These are phyloP conservation scores for Oreonectes daqikongensis DNA, from an alignment of 2,797 vertebrate genomes.

Conservation along the genomic window DNA sequence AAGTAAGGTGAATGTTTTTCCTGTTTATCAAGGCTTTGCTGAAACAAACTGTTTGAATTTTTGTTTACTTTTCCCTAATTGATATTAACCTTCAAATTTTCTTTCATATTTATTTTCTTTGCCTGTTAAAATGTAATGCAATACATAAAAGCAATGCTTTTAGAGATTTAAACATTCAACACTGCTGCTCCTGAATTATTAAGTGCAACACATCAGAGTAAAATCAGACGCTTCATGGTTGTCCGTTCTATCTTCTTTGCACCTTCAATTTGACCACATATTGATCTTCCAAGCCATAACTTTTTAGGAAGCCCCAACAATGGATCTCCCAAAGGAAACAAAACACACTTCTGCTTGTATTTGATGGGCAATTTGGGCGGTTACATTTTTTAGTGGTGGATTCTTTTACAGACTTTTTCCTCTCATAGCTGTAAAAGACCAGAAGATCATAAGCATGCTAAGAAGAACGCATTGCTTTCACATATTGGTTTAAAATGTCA, in stretches of 20 bases:
- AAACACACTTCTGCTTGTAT: too few species aligned
- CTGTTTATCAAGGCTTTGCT: neutral
- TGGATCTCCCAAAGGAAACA: too few species aligned
- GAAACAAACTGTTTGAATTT: neutral
- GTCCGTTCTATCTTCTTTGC: neutral
- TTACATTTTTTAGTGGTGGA: neutral
- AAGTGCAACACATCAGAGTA: conserved; percentile 1
- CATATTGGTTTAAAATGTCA: too few species aligned
- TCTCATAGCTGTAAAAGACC: neutral
- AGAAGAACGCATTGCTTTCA: neutral
- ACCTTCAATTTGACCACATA: too few species aligned
- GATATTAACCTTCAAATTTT: neutral
- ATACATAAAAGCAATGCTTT: neutral
- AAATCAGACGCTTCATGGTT: neutral
- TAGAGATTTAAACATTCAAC: neutral
- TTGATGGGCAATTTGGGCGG: neutral
- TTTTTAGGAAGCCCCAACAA: too few species aligned
- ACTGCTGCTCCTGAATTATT: neutral
- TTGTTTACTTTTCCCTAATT: neutral
- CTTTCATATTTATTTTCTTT: neutral
- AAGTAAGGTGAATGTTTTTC: neutral
- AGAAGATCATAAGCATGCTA: neutral
- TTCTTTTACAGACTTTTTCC: too few species aligned
- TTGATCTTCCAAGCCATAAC: too few species aligned
- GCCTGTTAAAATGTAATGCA: neutral